A percentile compares a stretch with the other conserved stretches of the same genome.
phyloP scores from a whole-genome alignment of 1,140 invertebrate genomes.

The Dryas iulia region DNA sequence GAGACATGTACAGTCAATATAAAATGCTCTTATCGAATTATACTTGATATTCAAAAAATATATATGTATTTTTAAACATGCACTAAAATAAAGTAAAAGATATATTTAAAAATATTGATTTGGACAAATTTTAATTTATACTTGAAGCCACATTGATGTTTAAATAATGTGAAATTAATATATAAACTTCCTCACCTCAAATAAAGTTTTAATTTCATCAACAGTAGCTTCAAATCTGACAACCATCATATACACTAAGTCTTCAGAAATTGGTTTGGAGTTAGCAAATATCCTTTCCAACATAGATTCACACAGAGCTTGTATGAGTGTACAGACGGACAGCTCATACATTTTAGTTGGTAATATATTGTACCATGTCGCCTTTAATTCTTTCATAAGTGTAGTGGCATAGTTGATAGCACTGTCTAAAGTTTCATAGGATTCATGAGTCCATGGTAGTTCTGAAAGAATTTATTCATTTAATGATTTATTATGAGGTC shows the following conservation, averaged over 20 bases:
- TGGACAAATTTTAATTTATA: too few relatives aligned
- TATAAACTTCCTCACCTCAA: conserved; percentile 46
- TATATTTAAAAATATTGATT: too few relatives aligned
- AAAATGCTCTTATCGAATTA: too few relatives aligned
- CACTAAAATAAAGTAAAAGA: too few relatives aligned
- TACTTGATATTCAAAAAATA: too few relatives aligned
- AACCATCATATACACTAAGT: conserved; percentile 60
- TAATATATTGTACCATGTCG: conserved; percentile 57
- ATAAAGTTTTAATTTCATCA: conserved; percentile 47
- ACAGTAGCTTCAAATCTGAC: conserved; percentile 49
- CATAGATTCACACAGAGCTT: conserved; percentile 54
- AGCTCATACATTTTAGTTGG: conserved; percentile 65
- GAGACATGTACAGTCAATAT: too few relatives aligned
- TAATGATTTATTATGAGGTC: too few relatives aligned
- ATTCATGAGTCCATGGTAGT: conserved; percentile 51
- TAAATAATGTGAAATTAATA: neutral
- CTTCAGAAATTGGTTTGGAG: conserved; percentile 48
- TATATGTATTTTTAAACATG: too few relatives aligned
- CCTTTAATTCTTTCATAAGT: conserved; percentile 53
- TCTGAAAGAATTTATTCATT: conserved; percentile 63
- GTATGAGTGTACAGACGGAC: conserved; percentile 57
- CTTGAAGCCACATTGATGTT: too few relatives aligned
- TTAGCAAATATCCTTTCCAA: conserved; percentile 50
- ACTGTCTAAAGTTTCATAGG: conserved; percentile 56
- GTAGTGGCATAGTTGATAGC: conserved; percentile 55